Evolutionary conservation across 2,113 vertebrate genomes (phyloP).

Genomic region (Aphelocoma coerulescens): DNA sequence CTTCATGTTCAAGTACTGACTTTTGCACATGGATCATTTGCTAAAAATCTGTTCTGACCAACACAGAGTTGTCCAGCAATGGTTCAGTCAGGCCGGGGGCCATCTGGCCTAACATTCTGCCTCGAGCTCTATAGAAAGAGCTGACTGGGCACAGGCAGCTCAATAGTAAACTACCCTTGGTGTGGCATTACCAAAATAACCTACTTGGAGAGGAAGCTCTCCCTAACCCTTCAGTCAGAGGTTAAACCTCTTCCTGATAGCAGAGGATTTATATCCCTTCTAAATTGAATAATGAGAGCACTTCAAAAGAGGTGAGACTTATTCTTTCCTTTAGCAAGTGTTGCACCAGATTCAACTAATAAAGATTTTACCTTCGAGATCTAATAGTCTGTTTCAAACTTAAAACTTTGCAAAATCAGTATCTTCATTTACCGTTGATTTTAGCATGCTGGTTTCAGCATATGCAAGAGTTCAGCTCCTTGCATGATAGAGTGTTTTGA

Average conservation of each 20-base stretch:
- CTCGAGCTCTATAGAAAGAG: background rate
- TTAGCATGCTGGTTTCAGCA: background rate
- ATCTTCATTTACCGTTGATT: background rate
- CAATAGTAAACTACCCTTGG: background rate
- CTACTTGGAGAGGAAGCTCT: background rate
- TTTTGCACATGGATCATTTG: background rate
- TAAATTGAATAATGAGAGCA: background rate
- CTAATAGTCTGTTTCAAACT: background rate
- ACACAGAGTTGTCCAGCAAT: background rate
- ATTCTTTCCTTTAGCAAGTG: background rate
- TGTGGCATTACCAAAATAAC: background rate
- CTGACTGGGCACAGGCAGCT: background rate
- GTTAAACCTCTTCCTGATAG: background rate
- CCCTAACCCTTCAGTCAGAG: background rate
- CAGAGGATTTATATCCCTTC: background rate
- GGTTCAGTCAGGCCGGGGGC: background rate
- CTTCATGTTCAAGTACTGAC: background rate
- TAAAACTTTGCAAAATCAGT: background rate
- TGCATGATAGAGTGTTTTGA: background rate
- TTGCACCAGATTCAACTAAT: background rate
- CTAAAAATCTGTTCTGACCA: background rate
- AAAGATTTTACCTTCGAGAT: background rate
- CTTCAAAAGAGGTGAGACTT: background rate
- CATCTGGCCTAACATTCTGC: background rate
- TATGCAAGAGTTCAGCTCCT: background rate